These are phyloP conservation scores for Drosophila ohnishii DNA, from an alignment of 1,140 invertebrate genomes.

Conservation along the genomic window DNA sequence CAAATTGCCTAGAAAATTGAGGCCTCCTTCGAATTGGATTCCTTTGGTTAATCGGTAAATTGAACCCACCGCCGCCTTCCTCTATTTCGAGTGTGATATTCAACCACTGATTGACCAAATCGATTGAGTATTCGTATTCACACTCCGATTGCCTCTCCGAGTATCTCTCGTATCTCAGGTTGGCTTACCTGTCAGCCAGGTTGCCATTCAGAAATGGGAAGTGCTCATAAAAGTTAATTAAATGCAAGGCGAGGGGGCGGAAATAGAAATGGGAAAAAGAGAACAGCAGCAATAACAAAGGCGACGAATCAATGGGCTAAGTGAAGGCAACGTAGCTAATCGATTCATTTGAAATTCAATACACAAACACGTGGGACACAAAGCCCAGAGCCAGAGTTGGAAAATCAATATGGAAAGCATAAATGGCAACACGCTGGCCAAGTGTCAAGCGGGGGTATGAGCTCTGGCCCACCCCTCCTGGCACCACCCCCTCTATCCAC, in stretches of 20 bases:
- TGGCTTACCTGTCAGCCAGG: constrained; percentile 18
- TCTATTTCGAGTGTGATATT: constrained; percentile 12
- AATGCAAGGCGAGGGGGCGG: constrained; percentile 57
- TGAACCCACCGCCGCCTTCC: constrained; percentile 4
- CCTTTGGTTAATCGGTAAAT: constrained; percentile 12
- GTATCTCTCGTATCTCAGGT: constrained; percentile 33
- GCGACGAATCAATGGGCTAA: constrained; percentile 57
- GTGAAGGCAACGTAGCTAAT: constrained; percentile 70
- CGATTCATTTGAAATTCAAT: constrained; percentile 79
- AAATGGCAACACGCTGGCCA: constrained; percentile 68
- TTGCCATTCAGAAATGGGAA: constrained; percentile 46
- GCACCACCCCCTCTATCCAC: background rate
- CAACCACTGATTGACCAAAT: constrained; percentile 31
- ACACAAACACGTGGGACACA: constrained; percentile 63
- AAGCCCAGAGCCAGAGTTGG: constrained; percentile 28
- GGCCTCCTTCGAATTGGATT: background rate
- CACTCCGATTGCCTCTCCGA: constrained; percentile 6
- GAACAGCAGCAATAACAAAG: constrained; percentile 54
- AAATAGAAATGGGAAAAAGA: constrained; percentile 39
- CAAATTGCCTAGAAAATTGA: constrained; percentile 7
- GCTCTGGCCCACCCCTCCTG: background rate
- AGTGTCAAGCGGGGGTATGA: constrained; percentile 63
- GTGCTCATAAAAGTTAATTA: constrained; percentile 78
- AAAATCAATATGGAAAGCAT: constrained; percentile 79
- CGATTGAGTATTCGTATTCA: constrained; percentile 24